A percentile compares a stretch with the other conserved stretches of the same genome.
These are phyloP conservation scores for Daboia siamensis DNA, from an alignment of 2,113 vertebrate genomes.

Conservation along the genomic window DNA sequence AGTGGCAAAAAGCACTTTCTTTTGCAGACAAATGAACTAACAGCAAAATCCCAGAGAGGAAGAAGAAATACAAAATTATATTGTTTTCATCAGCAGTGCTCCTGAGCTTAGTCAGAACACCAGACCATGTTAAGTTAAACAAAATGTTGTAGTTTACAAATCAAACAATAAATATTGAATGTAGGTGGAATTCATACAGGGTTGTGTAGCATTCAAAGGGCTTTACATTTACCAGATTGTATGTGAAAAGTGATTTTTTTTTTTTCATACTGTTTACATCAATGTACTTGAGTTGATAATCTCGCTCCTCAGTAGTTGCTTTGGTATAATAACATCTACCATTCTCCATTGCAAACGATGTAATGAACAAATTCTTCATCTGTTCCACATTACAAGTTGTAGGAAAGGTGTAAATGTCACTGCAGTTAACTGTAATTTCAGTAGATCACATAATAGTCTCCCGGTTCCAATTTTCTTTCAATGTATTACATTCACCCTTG, in stretches of 20 bases:
- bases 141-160: conserved; percentile 23
- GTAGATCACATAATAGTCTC: conserved; percentile 16
- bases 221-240: conserved; percentile 28
- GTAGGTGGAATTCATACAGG: conserved; percentile 5
- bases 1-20: conserved; percentile 49
- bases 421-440: conserved; percentile 30
- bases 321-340: conserved; percentile 21
- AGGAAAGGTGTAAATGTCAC: conserved; percentile 30
- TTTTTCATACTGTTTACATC: conserved; percentile 31
- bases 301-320: conserved; percentile 32
- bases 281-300: conserved; percentile 18
- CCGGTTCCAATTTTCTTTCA: conserved; percentile 10
- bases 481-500: conserved; percentile 21
- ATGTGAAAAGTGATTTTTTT: conserved; percentile 27
- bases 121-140: conserved; percentile 5
- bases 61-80: conserved; percentile 14
- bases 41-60: background rate
- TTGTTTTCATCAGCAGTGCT: background rate
- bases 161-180: conserved; percentile 28
- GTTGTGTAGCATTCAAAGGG: conserved; percentile 1
- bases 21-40: conserved; percentile 23
- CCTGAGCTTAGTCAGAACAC: background rate
- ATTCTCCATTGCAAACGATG: conserved; percentile 24
- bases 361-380: conserved; percentile 37
- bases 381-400: conserved; percentile 20